Conservation (phyloP, 2,888 invertebrate genomes). For the Sminthurides aquaticus region DNA sequence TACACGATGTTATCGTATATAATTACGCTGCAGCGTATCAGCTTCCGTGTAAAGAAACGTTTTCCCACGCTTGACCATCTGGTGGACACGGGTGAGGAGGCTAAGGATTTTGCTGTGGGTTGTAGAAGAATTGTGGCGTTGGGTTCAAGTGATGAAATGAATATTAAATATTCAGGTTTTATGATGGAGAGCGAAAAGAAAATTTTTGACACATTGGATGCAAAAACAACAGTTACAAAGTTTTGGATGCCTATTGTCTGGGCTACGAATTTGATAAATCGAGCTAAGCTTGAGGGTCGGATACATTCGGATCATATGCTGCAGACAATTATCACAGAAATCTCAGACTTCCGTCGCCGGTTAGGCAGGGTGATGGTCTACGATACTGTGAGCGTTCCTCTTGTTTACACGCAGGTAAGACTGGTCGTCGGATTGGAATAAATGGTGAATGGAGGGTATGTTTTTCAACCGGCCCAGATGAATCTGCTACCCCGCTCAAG, state of each 20-base stretch:
- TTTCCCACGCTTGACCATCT: constrained; percentile 86
- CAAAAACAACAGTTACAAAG: constrained; percentile 77
- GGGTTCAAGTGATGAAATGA: no score
- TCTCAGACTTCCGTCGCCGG: constrained; percentile 77
- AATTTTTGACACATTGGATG: constrained; percentile 82
- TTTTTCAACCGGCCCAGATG: no score
- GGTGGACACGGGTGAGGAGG: constrained; percentile 72
- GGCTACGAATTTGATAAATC: constrained; percentile 85
- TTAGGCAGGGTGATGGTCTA: constrained; percentile 80
- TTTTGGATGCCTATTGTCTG: constrained; percentile 87
- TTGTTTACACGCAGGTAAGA: constrained; percentile 82
- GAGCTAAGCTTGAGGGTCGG: constrained; percentile 73
- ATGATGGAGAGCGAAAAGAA: constrained; percentile 87
- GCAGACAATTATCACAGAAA: constrained; percentile 77
- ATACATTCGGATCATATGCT: constrained; percentile 86
- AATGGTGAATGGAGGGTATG: no score
- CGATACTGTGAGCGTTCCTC: constrained; percentile 83
- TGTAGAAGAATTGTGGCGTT: no score
- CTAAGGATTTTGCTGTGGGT: no score
- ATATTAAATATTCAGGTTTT: no score
- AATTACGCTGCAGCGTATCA: constrained; percentile 78
- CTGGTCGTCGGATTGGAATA: no score
- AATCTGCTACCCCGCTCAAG: no score
- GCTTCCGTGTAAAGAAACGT: constrained; percentile 74
- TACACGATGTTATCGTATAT: constrained; percentile 83